These are phyloP conservation scores for Nephrocerus scutellatus DNA, from an alignment of 2,888 invertebrate genomes.

Conservation along the genomic window DNA sequence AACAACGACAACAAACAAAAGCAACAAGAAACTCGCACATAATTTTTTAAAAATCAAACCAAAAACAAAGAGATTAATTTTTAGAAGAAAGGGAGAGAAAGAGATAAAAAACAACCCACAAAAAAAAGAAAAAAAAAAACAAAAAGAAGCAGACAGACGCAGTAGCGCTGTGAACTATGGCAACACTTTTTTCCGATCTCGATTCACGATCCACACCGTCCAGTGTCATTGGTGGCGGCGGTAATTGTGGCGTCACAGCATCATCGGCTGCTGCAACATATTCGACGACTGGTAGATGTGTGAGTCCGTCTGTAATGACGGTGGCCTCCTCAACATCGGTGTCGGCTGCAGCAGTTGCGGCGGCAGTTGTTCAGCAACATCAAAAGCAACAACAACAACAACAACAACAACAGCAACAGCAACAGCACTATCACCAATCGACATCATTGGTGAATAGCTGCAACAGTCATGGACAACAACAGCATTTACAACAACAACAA, in stretches of 20 bases:
- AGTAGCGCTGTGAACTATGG: conserved; percentile 18
- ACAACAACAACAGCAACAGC: conserved; percentile 7
- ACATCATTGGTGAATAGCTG: conserved; percentile 6
- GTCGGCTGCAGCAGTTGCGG: conserved; percentile 17
- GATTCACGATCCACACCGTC: conserved; percentile 23
- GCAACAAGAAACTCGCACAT: no score
- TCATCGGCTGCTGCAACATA: conserved; percentile 15
- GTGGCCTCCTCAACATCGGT: conserved; percentile 18
- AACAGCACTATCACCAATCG: conserved; percentile 3
- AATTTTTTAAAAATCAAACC: no score
- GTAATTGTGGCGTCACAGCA: no score
- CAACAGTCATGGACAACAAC: conserved; percentile 10
- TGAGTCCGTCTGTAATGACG: conserved; percentile 15
- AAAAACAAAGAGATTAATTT: neutral
- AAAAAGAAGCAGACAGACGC: conserved; percentile 5
- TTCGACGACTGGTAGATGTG: conserved; percentile 11
- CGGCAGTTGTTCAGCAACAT: no score
- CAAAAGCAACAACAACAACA: conserved; percentile 16
- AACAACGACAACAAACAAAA: no score
- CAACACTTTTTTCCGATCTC: conserved; percentile 26
- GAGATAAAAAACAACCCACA: neutral
- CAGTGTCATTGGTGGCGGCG: conserved; percentile 15
- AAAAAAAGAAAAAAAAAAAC: conserved; percentile 4
- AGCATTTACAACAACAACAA: conserved; percentile 19
- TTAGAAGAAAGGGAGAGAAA: neutral